Base-by-base conservation (phyloP, 2,113 vertebrate genomes). In the Calypte anna region DNA sequence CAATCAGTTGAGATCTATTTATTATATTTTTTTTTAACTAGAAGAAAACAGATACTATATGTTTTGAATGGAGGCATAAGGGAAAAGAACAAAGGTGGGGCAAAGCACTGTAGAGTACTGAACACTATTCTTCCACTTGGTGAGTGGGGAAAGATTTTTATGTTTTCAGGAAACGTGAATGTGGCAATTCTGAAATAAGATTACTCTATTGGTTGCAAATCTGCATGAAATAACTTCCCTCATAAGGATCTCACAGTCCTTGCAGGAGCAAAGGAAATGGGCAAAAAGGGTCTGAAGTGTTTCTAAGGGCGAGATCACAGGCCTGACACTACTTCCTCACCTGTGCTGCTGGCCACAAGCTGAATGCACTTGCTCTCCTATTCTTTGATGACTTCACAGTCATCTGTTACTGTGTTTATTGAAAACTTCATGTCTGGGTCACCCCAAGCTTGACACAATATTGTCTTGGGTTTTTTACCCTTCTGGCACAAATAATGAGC, bases 301-400 rank as follows among this genome's bases (percentile, higher is more conserved):
- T 78, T 54, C 20, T 36, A 22, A 44, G 7, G 10, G 22, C 51
- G 14, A 53, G 11, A 31, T 3, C 0, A 0, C 13, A 59, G 46
- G 21, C 18, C 9, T 62, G 18, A 12, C 5, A 16, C 3, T 27
- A 21, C 3, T 25, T 70, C 16, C 38, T 4, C 4, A 27, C 0
- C 4, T 31, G 8, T 30, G 8, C 25, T 44, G 8, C 66, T 79
- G 18, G 9, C 12, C 9, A 18, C 7, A 38, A 6, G 4, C 24
- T 31, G 10, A 63, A 38, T 28, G n/a, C 14, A 12, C 6, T 53
- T 54, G 14, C 6, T 19, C 3, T 48, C 15, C 7, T 72, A 75
- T 48, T 40, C 12, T 23, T 66, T 81, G 8, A 6, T 75, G 86
- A 12, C 20, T 86, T 91, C 57, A 21, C 22, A 48, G 8, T 36